These are phyloP conservation scores for Neostethus bicornis DNA, from an alignment of 2,797 vertebrate species.

Conservation along the genomic window DNA sequence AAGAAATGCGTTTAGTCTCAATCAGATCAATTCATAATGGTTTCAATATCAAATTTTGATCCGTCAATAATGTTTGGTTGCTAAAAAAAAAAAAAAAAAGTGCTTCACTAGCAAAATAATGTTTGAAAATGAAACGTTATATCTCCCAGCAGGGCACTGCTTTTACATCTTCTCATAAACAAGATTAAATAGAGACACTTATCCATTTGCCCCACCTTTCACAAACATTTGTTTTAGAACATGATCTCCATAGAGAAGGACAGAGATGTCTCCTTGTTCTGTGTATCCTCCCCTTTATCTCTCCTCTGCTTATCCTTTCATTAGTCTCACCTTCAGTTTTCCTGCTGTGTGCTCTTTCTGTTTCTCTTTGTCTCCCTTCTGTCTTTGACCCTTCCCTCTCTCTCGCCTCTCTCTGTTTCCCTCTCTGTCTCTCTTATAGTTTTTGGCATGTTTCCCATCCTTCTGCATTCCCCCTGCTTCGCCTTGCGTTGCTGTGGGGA, in stretches of 20 bases:
- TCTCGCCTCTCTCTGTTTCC: slow-evolving; percentile 5
- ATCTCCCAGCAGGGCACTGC: neutral
- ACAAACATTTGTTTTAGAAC: slow-evolving; percentile 64
- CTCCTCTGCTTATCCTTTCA: slow-evolving; percentile 9
- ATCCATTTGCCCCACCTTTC: slow-evolving; percentile 40
- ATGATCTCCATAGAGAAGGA: slow-evolving; percentile 32
- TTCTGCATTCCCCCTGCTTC: slow-evolving; percentile 63
- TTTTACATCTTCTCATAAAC: slow-evolving; percentile 9
- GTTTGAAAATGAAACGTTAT: neutral
- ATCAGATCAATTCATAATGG: too few species aligned
- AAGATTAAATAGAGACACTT: slow-evolving; percentile 8
- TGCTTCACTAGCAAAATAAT: neutral
- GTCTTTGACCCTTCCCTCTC: slow-evolving; percentile 6
- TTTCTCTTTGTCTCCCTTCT: slow-evolving; percentile 32
- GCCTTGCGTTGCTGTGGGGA: slow-evolving; percentile 69
- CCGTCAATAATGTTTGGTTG: too few species aligned
- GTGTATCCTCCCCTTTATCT: neutral
- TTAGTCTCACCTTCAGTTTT: slow-evolving; percentile 17
- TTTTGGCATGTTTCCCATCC: slow-evolving; percentile 61
- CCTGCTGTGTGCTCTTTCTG: neutral
- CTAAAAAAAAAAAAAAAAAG: too few species aligned
- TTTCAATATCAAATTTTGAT: too few species aligned
- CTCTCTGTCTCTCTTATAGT: slow-evolving; percentile 43
- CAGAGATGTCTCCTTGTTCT: slow-evolving; percentile 8
- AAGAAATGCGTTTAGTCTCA: too few species aligned